Conservation (phyloP, 1,140 invertebrate genomes). For the Hestina assimilis region DNA sequence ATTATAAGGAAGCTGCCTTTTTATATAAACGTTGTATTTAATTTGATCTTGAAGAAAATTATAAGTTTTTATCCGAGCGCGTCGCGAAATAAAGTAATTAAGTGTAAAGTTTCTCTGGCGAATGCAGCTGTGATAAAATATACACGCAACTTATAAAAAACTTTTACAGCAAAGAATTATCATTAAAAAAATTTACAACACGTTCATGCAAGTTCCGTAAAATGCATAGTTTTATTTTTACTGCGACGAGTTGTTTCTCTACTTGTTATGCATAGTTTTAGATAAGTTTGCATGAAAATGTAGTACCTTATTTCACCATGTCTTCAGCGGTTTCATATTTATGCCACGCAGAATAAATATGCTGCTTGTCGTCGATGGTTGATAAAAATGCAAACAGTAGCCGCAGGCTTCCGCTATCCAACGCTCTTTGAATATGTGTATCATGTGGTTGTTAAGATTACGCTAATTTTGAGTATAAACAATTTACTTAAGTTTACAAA, state of each 20-base stretch:
- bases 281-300: conserved; percentile 70
- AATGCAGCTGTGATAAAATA: conserved; percentile 1
- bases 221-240: conserved; percentile 35
- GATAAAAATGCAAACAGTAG: conserved; percentile 74
- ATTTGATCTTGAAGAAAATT: neutral
- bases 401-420: conserved; percentile 47
- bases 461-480: conserved; percentile 41
- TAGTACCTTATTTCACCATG: conserved; percentile 51
- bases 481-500: conserved; percentile 40
- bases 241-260: conserved; percentile 34
- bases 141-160: neutral
- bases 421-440: conserved; percentile 56
- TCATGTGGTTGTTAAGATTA: conserved; percentile 46
- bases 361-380: conserved; percentile 62
- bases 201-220: neutral
- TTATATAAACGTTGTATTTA: no score
- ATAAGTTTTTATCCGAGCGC: neutral
- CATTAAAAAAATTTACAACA: conserved; percentile 12
- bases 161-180: neutral
- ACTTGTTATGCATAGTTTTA: conserved; percentile 71
- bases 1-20: no score
- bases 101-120: neutral
- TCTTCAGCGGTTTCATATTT: conserved; percentile 68
- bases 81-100: conserved; percentile 1
- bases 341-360: conserved; percentile 73